Base-by-base conservation (phyloP, 2,888 invertebrate genomes). In the Clusia tigrina region DNA sequence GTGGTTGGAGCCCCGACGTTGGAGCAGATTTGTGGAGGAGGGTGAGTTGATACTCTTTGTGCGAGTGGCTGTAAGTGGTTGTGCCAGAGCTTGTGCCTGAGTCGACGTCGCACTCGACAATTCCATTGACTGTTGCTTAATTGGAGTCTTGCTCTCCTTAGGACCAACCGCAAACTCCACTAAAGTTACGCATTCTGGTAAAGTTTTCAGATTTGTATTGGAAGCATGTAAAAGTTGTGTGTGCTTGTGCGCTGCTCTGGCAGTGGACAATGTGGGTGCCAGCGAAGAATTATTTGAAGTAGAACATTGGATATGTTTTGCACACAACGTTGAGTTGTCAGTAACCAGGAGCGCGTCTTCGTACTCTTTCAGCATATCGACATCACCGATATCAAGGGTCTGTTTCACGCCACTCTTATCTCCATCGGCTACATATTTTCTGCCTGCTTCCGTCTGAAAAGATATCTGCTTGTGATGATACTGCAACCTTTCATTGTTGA, bases 121-220 rank as follows among this genome's bases (percentile, higher is more conserved):
- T 51, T 79, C 79, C 72, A 80, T 78, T 1, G 80, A 76, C 64
- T 77, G 76, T 60, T 78, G 78, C 66, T 78, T 79, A 38, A 72
- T 75, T 0, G 79, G 79, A 10, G 73, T 72, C 25, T 78, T 76
- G 24, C 58, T 62, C 2, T 42, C 60, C 18, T 26, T 24, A 17
- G 60, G 6, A 3, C 59, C 54, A 2, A 52, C 55, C n/a, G 80
- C 74, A 68, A 89, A 89, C 76, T 90, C 89, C 63, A 89, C 90
- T 5, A 90, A 85, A 0, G 90, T 89, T 68, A 90, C 87, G 0
- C 90, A 88, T 85, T 91, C 91, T 0, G 90, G 91, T 46, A 91
- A 77, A 0, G 91, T 91, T 81, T 91, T 90, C 48, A 91, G 82
- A 71, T 90, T 90, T 32, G 90, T 90, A 73, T 89, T 90, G 0